Evolutionary conservation across 2,888 invertebrate species (phyloP), one percentile per base, ranked within the genome.

Genomic region (Tipula lateralis): DNA sequence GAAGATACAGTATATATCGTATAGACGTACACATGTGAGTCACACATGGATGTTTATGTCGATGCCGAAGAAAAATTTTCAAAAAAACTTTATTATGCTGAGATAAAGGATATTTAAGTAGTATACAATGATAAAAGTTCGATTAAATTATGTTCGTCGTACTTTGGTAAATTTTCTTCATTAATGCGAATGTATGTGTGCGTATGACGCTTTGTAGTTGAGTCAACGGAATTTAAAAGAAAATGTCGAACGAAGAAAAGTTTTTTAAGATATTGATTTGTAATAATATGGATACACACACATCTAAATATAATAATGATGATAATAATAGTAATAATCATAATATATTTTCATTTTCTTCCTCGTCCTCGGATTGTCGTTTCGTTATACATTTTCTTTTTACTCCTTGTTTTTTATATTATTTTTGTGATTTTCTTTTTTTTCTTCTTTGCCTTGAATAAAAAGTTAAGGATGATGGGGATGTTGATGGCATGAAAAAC

Each of bases 241-340:
- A 50, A 24, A 24, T 44, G n/a, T 19, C 16, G 44, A 0, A 50
- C 4, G 66, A 9, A 66, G 66, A 66, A 66, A 66, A 66, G n/a
- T 3, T 24, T 66, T 24, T 66, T 66, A 66, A 66, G 66, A 66
- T 66, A 66, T 66, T 24, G 66, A 66, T 66, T 66, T 66, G 66
- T 66, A 24, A 9, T 66, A 24, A 66, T 9, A 66, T 66, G 9
- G 2, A 66, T 24, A 7, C 9, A 24, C 9, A 24, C 9, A 24
- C 24, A 66, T 66, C 66, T 19, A 24, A 66, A 66, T 66, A 66
- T 66, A 66, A 66, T 66, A 66, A 66, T 66, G 66, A 66, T 66
- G 66, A 66, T 24, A 66, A 66, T 66, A 66, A 66, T 66, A 66
- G 66, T 66, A 66, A 66, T 66, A 66, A 66, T 66, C 66, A 66